Conservation (phyloP, 2,888 invertebrate genomes). For the Apantesis nais region DNA sequence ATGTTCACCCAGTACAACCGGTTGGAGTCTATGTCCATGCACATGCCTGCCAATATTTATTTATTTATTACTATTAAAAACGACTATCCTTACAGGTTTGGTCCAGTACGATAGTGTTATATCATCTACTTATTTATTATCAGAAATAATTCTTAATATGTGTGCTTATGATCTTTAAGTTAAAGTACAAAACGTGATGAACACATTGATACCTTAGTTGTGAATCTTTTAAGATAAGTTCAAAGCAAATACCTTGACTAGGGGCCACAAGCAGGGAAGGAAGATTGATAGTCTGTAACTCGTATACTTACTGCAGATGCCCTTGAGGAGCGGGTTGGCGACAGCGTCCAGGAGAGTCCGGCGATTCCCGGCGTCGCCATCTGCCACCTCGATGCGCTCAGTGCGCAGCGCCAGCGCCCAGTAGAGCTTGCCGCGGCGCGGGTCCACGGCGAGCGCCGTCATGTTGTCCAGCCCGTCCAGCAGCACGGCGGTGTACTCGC, state of each 20-base stretch:
- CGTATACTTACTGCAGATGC: conserved; percentile 57
- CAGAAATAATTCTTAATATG: too few species aligned
- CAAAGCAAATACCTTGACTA: too few species aligned
- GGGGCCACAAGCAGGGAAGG: background rate
- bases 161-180: background rate
- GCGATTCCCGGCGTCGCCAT: conserved; percentile 88
- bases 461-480: conserved; percentile 86
- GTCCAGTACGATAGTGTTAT: too few species aligned
- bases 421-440: conserved; percentile 85
- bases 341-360: conserved; percentile 55
- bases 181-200: background rate
- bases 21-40: conserved; percentile 85
- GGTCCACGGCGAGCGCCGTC: conserved; percentile 90
- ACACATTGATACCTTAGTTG: background rate
- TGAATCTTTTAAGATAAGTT: background rate
- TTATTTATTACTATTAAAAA: too few species aligned
- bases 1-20: conserved; percentile 89
- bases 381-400: conserved; percentile 85
- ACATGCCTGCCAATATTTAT: conserved; percentile 85
- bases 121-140: too few species aligned
- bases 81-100: too few species aligned
- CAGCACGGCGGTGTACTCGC: conserved; percentile 88
- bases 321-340: conserved; percentile 60
- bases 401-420: conserved; percentile 81
- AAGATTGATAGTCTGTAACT: background rate